A percentile compares a stretch with the other conserved stretches of the same genome.
These are phyloP conservation scores for Lagopus leucura DNA, from an alignment of 2,113 vertebrate genomes.

Conservation along the genomic window DNA sequence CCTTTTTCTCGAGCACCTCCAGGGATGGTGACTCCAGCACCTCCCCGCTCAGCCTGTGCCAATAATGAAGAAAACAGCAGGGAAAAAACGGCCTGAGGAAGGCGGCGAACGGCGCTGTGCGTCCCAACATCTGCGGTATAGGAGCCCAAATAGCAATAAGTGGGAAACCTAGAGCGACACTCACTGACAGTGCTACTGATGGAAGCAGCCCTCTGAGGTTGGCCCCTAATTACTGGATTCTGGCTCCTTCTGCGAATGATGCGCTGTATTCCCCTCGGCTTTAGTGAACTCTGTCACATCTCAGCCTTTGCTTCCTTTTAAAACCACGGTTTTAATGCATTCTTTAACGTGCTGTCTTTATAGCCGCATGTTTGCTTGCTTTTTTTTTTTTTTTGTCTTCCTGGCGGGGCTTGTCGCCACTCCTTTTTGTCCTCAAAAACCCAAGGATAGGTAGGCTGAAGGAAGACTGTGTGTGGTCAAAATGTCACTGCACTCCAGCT, in stretches of 20 bases:
- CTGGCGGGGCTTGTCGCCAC: neutral
- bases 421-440: slow-evolving; percentile 12
- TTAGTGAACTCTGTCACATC: neutral
- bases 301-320: neutral
- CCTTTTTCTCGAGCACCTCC: too few relatives aligned
- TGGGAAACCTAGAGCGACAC: neutral
- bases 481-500: slow-evolving; percentile 56
- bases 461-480: slow-evolving; percentile 52
- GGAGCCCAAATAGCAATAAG: neutral
- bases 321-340: neutral
- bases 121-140: neutral
- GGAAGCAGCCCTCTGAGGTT: neutral
- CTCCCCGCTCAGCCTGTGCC: too few relatives aligned
- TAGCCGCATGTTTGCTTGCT: accelerated
- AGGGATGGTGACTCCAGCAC: too few relatives aligned
- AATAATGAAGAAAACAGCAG: neutral
- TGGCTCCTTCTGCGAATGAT: neutral
- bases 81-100: neutral
- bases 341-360: neutral
- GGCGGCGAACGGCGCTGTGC: neutral
- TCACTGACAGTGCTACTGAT: neutral
- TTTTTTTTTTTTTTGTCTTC: neutral
- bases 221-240: neutral
- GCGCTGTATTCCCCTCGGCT: neutral
- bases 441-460: slow-evolving; percentile 44